Percentiles rank a stretch among this genome's conserved stretches.
Evolutionary conservation across 2,113 vertebrate genomes (phyloP).

Genomic region (Phocoena phocoena): DNA sequence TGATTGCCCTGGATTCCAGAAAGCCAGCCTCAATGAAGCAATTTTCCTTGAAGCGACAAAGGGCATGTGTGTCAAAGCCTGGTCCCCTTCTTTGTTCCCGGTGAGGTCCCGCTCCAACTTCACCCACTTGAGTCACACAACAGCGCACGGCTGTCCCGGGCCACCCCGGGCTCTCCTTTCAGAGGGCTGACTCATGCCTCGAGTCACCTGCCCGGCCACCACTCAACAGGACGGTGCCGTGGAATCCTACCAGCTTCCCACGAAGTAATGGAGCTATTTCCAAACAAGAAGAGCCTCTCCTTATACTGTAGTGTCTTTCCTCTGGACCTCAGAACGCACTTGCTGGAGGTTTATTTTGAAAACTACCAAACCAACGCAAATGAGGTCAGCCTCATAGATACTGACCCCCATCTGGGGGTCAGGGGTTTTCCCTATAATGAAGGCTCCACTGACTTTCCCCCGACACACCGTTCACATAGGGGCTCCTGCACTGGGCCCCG

Average conservation of each 20-base stretch:
- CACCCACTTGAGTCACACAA: neutral
- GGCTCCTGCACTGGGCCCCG: rapidly evolving
- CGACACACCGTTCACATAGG: rapidly evolving
- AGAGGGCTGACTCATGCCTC: neutral
- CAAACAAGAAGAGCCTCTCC: neutral
- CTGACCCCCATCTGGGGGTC: rapidly evolving
- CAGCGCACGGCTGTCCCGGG: rapidly evolving
- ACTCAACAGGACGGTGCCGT: rapidly evolving
- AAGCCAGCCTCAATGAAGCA: neutral
- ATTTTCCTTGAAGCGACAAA: neutral
- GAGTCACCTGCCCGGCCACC: neutral
- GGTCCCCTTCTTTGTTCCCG: too few species aligned
- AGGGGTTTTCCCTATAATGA: too few species aligned
- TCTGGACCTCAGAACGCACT: neutral
- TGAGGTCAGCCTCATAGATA: rapidly evolving
- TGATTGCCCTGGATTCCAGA: neutral
- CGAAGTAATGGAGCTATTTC: rapidly evolving
- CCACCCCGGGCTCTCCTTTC: neutral
- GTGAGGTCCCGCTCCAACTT: rapidly evolving
- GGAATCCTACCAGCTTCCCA: rapidly evolving
- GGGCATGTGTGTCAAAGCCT: rapidly evolving
- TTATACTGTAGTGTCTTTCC: neutral
- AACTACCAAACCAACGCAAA: neutral
- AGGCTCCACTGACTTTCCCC: neutral
- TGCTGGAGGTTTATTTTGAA: neutral